Percentiles rank a stretch among this genome's conserved stretches.
These are phyloP conservation scores for Nothobranchius kuhntae DNA, from an alignment of 2,113 vertebrate species.

Conservation along the genomic window DNA sequence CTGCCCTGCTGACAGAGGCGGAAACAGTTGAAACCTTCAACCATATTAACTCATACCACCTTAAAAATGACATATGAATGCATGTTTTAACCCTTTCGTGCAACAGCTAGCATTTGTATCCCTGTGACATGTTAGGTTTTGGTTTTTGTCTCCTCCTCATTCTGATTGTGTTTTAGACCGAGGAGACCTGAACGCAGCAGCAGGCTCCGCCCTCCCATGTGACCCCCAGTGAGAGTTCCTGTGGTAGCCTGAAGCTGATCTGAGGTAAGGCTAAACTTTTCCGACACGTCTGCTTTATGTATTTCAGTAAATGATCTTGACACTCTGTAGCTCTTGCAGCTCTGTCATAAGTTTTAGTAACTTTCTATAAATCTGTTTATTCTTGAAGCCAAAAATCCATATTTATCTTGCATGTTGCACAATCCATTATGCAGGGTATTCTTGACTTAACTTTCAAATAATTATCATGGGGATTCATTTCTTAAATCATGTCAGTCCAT, in stretches of 20 bases:
- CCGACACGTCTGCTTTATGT: not conserved
- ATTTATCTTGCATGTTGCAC: not conserved
- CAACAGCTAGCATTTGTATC: not conserved
- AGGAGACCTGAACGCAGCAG: not conserved
- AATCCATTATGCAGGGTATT: not conserved
- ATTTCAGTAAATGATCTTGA: too few species aligned
- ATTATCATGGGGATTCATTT: not conserved
- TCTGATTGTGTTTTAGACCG: not conserved
- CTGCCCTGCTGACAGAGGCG: too few species aligned
- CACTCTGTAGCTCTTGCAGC: too few species aligned
- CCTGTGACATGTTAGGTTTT: not conserved
- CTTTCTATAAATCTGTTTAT: not conserved
- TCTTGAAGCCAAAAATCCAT: not conserved
- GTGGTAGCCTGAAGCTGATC: too few species aligned
- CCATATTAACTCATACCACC: too few species aligned
- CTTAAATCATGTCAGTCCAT: not conserved
- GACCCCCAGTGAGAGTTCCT: not conserved
- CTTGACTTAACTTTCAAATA: too few species aligned
- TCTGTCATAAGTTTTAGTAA: too few species aligned
- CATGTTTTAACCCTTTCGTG: too few species aligned
- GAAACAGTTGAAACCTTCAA: too few species aligned
- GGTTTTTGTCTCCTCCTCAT: too few species aligned
- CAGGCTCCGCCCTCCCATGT: slow-evolving; percentile 18
- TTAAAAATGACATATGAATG: too few species aligned
- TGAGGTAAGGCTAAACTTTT: slow-evolving; percentile 30